Base-by-base conservation (phyloP, 2,797 vertebrate species). In the Austrolebias charrua region DNA sequence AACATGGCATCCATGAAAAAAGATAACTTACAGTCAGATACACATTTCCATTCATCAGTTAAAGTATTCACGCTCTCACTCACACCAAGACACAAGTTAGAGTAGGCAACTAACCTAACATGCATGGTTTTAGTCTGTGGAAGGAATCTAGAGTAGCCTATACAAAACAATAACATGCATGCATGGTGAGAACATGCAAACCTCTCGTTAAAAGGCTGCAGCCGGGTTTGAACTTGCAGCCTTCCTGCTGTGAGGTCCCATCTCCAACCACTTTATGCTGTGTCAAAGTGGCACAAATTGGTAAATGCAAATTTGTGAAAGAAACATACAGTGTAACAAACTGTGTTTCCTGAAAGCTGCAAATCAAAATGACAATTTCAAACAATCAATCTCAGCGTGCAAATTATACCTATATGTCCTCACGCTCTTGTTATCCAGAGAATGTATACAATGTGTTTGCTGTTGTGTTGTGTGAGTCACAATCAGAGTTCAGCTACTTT, bases 401-500 rank as follows among this genome's bases (percentile, higher is more conserved):
- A 50, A 15, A 5, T 19, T 42, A 50, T 29, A n/a, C n/a, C n/a
- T n/a, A 51, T 10, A n/a, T 43, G 9, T 56, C 53, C 47, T 42
- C 4, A 20, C 15, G 0, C 6, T 33, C 31, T 33, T 11, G 24
- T 5, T 55, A 47, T 10, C 19, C 12, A 49, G 11, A 61, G 58
- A 66, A 73, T 76, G 67, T 5, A 29, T 49, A 66, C 60, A 69
- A 28, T 51, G 4, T 31, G 35, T 70, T 57, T 75, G 46, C 46
- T 13, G 5, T 55, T 63, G 73, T 74, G 71, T 69, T 57, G 35
- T 20, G 0, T 24, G 40, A 72, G 71, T 76, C 55, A 72, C 38
- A 55, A 42, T 57, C 38, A 63, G 15, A 56, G 46, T 18, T 68
- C 19, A 55, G 53, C 20, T 35, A 55, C 70, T 55, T 57, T 50